Percentiles rank a stretch among this genome's conserved stretches.
phyloP scores from a whole-genome alignment of 2,113 vertebrate genomes.

The Takifugu flavidus region DNA sequence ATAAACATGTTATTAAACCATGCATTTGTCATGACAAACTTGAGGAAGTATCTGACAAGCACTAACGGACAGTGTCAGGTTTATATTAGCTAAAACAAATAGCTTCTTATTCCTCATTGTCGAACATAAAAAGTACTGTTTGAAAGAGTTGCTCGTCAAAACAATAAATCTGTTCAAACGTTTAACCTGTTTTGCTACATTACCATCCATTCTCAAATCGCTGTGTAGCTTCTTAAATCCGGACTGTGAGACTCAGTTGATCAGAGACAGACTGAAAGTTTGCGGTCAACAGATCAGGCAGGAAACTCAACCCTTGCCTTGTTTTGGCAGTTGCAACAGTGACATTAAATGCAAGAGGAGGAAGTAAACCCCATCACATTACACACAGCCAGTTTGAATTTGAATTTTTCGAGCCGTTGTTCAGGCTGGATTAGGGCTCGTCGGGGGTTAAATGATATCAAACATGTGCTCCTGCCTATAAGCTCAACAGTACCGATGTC shows the following conservation, averaged over 20 bases:
- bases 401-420: background rate
- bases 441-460: background rate
- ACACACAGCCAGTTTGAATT: background rate
- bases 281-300: conserved; percentile 32
- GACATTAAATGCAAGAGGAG: conserved; percentile 19
- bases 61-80: no score
- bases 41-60: no score
- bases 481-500: background rate
- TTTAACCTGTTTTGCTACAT: no score
- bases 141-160: no score
- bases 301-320: conserved; percentile 47
- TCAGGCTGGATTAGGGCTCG: background rate
- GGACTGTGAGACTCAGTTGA: conserved; percentile 1
- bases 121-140: no score
- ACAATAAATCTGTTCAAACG: no score
- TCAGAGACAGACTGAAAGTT: conserved; percentile 22
- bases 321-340: conserved; percentile 60
- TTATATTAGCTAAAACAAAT: no score
- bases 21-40: no score
- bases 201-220: no score
- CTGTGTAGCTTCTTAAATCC: background rate
- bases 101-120: no score
- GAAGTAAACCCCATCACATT: conserved; percentile 22
- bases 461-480: background rate
- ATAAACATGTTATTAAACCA: no score